phyloP scores from a whole-genome alignment of 92 coral and sea anemone genomes.

The Chrysogorgia sp. region DNA sequence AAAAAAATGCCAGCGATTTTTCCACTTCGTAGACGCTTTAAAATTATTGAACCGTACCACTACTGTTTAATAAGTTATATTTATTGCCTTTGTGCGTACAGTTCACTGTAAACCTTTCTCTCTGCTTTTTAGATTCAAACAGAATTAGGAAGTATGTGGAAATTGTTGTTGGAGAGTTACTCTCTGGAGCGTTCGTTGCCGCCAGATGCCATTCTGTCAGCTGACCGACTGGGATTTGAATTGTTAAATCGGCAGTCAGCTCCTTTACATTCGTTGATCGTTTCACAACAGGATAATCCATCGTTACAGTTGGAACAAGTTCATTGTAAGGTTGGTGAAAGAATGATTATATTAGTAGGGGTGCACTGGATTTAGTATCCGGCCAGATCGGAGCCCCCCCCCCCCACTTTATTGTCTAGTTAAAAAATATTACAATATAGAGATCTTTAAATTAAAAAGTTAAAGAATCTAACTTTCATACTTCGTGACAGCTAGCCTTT shows the following conservation, averaged over 20 bases:
- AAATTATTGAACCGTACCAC: too few relatives aligned
- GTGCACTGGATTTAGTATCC: too few relatives aligned
- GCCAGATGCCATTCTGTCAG: slow-evolving; percentile 62
- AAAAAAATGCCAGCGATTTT: too few relatives aligned
- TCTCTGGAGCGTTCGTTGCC: slow-evolving; percentile 62
- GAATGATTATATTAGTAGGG: too few relatives aligned
- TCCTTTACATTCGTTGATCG: slow-evolving; percentile 64
- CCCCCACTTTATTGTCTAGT: neutral
- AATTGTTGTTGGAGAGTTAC: slow-evolving; percentile 85
- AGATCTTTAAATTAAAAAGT: too few relatives aligned
- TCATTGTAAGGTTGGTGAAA: neutral
- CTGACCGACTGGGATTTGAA: slow-evolving; percentile 83
- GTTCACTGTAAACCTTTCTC: too few relatives aligned
- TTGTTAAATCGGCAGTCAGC: slow-evolving; percentile 72
- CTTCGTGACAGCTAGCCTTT: too few relatives aligned
- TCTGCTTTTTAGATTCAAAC: slow-evolving; percentile 69
- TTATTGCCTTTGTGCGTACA: too few relatives aligned
- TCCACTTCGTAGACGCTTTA: too few relatives aligned
- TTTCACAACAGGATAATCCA: neutral
- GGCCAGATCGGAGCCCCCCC: too few relatives aligned
- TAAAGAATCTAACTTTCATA: too few relatives aligned
- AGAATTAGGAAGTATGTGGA: slow-evolving; percentile 81
- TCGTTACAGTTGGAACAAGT: slow-evolving; percentile 24
- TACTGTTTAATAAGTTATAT: too few relatives aligned
- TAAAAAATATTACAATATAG: neutral